Percentiles rank a stretch among this genome's conserved stretches.
These are phyloP conservation scores for Diplazon laetatorius DNA, from an alignment of 2,888 invertebrate species.

Conservation along the genomic window DNA sequence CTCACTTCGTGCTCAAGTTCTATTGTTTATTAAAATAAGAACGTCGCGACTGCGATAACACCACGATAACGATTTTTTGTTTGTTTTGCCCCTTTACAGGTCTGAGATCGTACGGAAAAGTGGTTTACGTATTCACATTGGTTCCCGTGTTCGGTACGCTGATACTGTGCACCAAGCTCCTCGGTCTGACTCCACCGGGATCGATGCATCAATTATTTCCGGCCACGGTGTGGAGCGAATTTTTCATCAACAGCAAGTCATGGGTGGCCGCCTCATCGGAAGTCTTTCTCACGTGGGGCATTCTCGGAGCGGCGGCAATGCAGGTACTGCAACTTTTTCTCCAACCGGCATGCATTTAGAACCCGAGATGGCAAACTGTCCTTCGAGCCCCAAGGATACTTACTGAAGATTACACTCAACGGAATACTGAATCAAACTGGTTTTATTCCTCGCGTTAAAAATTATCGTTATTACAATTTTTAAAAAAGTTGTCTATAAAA, in stretches of 20 bases:
- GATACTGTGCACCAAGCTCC: constrained; percentile 89
- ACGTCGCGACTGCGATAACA: neutral
- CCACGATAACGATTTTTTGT: neutral
- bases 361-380: neutral
- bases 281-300: constrained; percentile 94
- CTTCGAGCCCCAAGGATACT: no score
- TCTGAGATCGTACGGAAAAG: constrained; percentile 92
- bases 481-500: no score
- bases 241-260: constrained; percentile 92
- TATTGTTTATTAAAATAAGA: no score
- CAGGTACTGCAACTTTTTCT: constrained; percentile 82
- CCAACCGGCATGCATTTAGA: neutral
- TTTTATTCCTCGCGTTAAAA: no score
- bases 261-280: constrained; percentile 96
- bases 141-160: constrained; percentile 90
- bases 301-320: constrained; percentile 91
- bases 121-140: constrained; percentile 90
- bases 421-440: neutral
- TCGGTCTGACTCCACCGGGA: constrained; percentile 88
- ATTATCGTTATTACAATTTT: no score
- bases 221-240: constrained; percentile 92
- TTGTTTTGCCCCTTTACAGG: constrained; percentile 82
- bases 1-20: no score
- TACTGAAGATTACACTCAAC: neutral
- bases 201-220: constrained; percentile 89